Percentiles rank a stretch among this genome's conserved stretches.
Evolutionary conservation across 2,113 vertebrate genomes (phyloP).

Genomic region (Camelus dromedarius): DNA sequence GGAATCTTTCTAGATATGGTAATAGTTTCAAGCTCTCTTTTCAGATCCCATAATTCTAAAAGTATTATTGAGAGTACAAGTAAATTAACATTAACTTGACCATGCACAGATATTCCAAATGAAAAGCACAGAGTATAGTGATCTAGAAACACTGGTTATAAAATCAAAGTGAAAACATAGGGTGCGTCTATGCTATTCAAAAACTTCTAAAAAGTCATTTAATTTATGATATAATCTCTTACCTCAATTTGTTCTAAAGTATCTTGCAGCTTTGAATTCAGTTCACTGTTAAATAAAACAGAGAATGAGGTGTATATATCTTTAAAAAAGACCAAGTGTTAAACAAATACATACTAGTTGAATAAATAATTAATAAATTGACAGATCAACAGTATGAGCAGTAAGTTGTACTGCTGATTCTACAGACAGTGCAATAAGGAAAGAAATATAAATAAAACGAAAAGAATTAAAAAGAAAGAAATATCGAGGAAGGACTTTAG

Average conservation of each 20-base stretch:
- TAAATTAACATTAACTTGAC: slow-evolving; percentile 19
- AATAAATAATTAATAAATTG: slow-evolving; percentile 21
- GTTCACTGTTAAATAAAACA: slow-evolving; percentile 89
- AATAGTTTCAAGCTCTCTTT: slow-evolving; percentile 5
- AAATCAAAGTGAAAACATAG: slow-evolving; percentile 24
- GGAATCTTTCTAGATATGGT: slow-evolving; percentile 21
- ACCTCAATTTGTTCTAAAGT: slow-evolving; percentile 99
- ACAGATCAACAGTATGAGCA: background rate
- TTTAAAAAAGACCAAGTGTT: slow-evolving; percentile 40
- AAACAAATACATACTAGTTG: background rate
- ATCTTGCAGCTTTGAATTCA: slow-evolving; percentile 99
- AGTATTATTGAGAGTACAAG: slow-evolving; percentile 9
- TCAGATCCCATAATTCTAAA: background rate
- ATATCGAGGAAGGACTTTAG: background rate
- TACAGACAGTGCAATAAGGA: background rate
- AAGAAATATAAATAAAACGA: slow-evolving; percentile 10
- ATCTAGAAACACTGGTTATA: background rate
- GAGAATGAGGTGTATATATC: slow-evolving; percentile 3
- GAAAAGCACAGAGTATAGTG: background rate
- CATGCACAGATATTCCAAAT: background rate
- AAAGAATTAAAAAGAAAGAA: background rate
- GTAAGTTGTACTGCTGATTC: background rate
- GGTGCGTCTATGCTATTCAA: background rate
- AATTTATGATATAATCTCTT: slow-evolving; percentile 69
- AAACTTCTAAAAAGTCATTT: background rate